phyloP scores from a whole-genome alignment of 2,113 vertebrate species.

The Pagrus major region DNA sequence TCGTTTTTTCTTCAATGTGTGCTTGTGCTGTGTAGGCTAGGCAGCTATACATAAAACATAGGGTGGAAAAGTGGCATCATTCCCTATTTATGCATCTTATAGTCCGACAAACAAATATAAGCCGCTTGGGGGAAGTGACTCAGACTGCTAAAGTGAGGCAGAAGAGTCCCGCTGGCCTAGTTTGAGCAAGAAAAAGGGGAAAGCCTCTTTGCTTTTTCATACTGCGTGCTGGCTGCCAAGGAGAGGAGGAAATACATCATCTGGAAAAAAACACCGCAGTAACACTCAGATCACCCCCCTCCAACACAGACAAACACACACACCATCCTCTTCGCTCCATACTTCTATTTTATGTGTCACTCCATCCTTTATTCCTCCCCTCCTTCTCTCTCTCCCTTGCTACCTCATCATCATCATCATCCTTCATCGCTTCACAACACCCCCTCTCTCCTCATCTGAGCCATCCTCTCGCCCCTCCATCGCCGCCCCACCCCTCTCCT shows the following conservation, averaged over 20 bases:
- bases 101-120: constrained; percentile 27
- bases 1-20: not conserved
- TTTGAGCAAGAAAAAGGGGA: constrained; percentile 46
- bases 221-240: constrained; percentile 4
- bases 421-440: constrained; percentile 21
- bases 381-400: not conserved
- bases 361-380: constrained; percentile 33
- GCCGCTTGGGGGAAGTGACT: constrained; percentile 41
- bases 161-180: constrained; percentile 57
- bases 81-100: constrained; percentile 25
- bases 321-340: constrained; percentile 20
- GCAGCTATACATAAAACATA: constrained; percentile 42
- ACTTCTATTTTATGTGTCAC: constrained; percentile 18
- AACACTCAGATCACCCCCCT: constrained; percentile 13
- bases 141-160: constrained; percentile 32
- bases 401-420: constrained; percentile 10
- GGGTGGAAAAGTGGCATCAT: constrained; percentile 27
- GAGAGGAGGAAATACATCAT: constrained; percentile 52
- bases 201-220: constrained; percentile 57
- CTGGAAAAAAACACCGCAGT: constrained; percentile 33
- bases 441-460: constrained; percentile 23
- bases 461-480: constrained; percentile 25
- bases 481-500: not conserved
- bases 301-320: constrained; percentile 42
- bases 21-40: not conserved